Conservation (phyloP, 2,888 invertebrate species). For the Acrocera orbiculus region DNA sequence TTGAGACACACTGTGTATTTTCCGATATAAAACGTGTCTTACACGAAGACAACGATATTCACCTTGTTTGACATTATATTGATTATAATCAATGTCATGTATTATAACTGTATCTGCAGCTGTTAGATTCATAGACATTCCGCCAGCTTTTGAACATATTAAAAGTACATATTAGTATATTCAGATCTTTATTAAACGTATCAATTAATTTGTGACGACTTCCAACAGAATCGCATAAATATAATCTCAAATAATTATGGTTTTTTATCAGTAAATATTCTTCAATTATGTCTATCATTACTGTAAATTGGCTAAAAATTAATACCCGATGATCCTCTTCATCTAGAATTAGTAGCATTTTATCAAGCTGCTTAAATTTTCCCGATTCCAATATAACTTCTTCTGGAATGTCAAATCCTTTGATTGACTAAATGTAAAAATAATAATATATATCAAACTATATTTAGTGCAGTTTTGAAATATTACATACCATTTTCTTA, state of each 20-base stretch:
- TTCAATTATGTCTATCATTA: constrained; percentile 85
- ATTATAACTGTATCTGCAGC: constrained; percentile 90
- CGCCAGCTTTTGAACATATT: constrained; percentile 84
- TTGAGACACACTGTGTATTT: no score
- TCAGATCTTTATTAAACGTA: constrained; percentile 58
- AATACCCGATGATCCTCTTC: constrained; percentile 63
- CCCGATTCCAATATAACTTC: constrained; percentile 64
- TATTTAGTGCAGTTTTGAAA: constrained; percentile 27
- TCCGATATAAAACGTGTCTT: no score
- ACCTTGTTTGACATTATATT: constrained; percentile 95
- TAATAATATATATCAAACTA: not conserved
- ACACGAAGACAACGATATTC: constrained; percentile 74
- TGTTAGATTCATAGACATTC: constrained; percentile 87
- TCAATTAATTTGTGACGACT: constrained; percentile 82
- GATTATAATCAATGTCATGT: constrained; percentile 96
- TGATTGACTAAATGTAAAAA: constrained; percentile 37
- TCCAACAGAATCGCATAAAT: constrained; percentile 75
- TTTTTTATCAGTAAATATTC: constrained; percentile 61
- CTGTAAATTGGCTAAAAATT: constrained; percentile 92
- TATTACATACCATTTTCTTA: constrained; percentile 41
- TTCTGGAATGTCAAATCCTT: constrained; percentile 44
- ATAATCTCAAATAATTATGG: constrained; percentile 63
- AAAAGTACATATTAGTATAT: constrained; percentile 81
- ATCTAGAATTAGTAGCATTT: constrained; percentile 55
- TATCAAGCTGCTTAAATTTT: constrained; percentile 68